Base-by-base conservation (phyloP, 2,797 vertebrate species). In the Benthosema pterotum region DNA sequence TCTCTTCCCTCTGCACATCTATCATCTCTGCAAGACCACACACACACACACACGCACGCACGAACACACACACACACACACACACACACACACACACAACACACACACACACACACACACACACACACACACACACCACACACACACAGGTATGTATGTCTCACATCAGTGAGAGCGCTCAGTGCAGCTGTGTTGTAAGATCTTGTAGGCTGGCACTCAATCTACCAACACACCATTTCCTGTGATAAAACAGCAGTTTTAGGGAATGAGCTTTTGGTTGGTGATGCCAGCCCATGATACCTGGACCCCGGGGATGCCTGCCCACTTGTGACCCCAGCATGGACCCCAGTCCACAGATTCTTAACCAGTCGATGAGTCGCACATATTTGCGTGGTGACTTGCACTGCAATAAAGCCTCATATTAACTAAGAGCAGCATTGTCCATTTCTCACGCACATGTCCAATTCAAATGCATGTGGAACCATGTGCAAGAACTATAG, bases 21-120 rank as follows among this genome's bases (percentile, higher is more conserved):
- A 83, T 91, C 86, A 88, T 77, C 75, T 74, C 76, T 66, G 58
- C 61, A 54, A 77, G 86, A 87, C 87, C 88, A 88, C 88, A 89
- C 87, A 71, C 82, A 87, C 84, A 80, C 69, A 57, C 18, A 58
- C 71, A 65, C 53, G 7, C 13, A 42, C 15, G 62, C 69, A 61
- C 47, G 67, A 46, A 79, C 68, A 72, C 63, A 76, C 15, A 72
- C 60, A 76, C 42, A 19, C 32, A 42, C 64, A 46, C 19, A 53
- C 22, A 47, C 32, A 51, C 18, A 57, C 58, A 60, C 22, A 68
- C 32, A 3, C 73, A 48, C 18, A 65, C 63, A 22, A 7, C 5
- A 38, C 11, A 7, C 2, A 38, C 8, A 9, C 11, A 38, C 4
- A 11, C 38, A 68, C 16, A 57, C 1, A 45, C 5, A 16, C n/a